Evolutionary conservation across 1,140 invertebrate genomes (phyloP).

Genomic region (Drosophila rufa): DNA sequence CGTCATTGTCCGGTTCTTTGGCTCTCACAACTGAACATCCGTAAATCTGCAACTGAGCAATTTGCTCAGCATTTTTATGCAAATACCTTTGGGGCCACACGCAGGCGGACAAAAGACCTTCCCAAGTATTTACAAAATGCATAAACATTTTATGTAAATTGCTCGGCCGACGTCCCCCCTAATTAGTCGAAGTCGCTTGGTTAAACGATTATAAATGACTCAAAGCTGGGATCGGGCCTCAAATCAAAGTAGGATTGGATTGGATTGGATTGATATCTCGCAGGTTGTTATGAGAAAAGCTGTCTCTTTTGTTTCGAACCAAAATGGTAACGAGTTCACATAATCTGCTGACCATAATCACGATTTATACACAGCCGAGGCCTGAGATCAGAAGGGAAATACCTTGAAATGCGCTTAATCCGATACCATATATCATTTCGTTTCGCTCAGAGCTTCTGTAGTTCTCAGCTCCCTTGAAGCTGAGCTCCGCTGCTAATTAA

Average conservation of each 20-base stretch:
- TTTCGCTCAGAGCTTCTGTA: slow-evolving; percentile 8
- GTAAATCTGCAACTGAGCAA: slow-evolving; percentile 33
- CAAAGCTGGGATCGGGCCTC: slow-evolving; percentile 23
- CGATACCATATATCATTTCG: slow-evolving; percentile 10
- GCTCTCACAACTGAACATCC: slow-evolving; percentile 4
- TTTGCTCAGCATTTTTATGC: slow-evolving; percentile 63
- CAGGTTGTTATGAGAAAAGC: slow-evolving; percentile 22
- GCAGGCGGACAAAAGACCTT: slow-evolving; percentile 46
- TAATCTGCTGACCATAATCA: neutral
- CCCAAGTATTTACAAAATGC: slow-evolving; percentile 58
- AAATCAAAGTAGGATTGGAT: slow-evolving; percentile 14
- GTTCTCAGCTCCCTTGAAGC: slow-evolving; percentile 7
- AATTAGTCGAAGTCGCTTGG: slow-evolving; percentile 54
- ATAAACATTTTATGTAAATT: slow-evolving; percentile 55
- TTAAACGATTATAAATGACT: slow-evolving; percentile 62
- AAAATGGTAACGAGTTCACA: slow-evolving; percentile 9
- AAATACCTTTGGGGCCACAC: slow-evolving; percentile 53
- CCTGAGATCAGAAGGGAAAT: neutral
- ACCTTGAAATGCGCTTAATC: slow-evolving; percentile 10
- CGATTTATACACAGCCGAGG: neutral
- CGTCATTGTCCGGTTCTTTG: slow-evolving; percentile 60
- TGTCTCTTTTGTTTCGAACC: slow-evolving; percentile 30
- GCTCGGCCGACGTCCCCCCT: slow-evolving; percentile 23
- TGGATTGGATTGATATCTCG: slow-evolving; percentile 26
- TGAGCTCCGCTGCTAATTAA: slow-evolving; percentile 20